Evolutionary conservation across 2,113 vertebrate genomes (phyloP), one percentile per base, ranked within the genome.

Genomic region (Hylia prasina): DNA sequence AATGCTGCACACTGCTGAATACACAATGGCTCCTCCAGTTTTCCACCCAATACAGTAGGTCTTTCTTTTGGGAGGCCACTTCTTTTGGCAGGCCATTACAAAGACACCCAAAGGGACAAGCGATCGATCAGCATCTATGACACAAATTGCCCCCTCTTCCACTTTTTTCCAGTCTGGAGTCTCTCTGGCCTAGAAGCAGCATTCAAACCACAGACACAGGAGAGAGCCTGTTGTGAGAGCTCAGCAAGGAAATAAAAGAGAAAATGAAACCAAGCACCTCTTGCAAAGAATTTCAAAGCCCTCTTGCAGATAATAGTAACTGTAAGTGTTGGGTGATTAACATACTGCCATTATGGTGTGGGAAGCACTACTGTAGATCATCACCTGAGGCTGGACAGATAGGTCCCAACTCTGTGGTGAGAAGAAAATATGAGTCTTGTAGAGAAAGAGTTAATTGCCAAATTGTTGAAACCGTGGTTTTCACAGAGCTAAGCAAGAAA

Each of bases 1-100:
- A 95, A 76, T 20, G 76, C 77, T 35, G 45, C 70, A 66, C 65
- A 30, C 87, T 93, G 78, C 64, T 97, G 93, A 97, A 96, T 96
- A 83, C 88, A 96, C 80, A 96, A 96, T 76, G 88, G 86, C 51
- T 96, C 25, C 86, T 75, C 93, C 82, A 94, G 90, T 92, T 87
- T 92, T 89, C 90, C 31, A 4, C 65, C 60, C n/a, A 4, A 50
- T 60, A 96, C 93, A 96, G 82, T 65, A 51, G 23, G 69, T 50
- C 82, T 90, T 97, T 97, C 82, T 96, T 96, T 24, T 19, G 61
- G 65, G 51, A 90, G 53, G 51, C 79, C 61, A 68, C 44, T 97
- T 97, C 82, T 96, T 96, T 30, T 16, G 61, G 61, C 47, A 90
- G 53, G 53, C 80, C 61, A 68, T 47, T 64, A 92, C 79, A 92